Base-by-base conservation (phyloP, 2,888 invertebrate species). In the Sminthurinus aureus region DNA sequence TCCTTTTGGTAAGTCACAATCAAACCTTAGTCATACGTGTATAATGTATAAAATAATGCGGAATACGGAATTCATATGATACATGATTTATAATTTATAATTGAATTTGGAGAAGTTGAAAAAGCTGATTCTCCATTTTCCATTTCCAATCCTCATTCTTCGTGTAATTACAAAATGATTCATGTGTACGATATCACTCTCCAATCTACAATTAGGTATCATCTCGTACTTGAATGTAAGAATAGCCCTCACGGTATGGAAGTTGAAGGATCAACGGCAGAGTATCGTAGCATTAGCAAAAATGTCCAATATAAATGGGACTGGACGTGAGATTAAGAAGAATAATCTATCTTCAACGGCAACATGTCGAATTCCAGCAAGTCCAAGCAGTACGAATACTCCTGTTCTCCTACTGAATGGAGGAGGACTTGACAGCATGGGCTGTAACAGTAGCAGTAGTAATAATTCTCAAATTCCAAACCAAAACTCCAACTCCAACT, bases 211-310 rank as follows among this genome's bases (percentile, higher is more conserved):
- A 38, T 93, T 96, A 87, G 91, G 92, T 1, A 91, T 93, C 74
- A 95, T 96, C 85, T 92, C 94, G 2, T 90, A 94, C 6, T 91
- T 96, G 85, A 96, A 96, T 89, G 90, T 93, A 0, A 92, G 93
- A 89, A 96, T 96, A 76, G 93, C 93, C 84, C 90, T 92, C 26
- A 93, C 93, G 1, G 93, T 96, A 22, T 94, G 92, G 92, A 92
- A 92, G 79, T 90, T 88, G 11, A 86, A 85, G 77, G 84, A 82
- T 12, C 86, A 88, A 38, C 58, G 88, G 8, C 86, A 88, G 58
- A 85, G 76, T 69, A 87, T 88, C 20, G 81, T 88, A 52, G 88
- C 87, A 0, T 73, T 84, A 4, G 66, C 82, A 8, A 84, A 85
- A 24, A 75, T 84, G 9, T 81, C 81, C 0, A 79, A 58, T 58